Conservation (phyloP, 2,797 vertebrate species). For the Melopsittacus undulatus region DNA sequence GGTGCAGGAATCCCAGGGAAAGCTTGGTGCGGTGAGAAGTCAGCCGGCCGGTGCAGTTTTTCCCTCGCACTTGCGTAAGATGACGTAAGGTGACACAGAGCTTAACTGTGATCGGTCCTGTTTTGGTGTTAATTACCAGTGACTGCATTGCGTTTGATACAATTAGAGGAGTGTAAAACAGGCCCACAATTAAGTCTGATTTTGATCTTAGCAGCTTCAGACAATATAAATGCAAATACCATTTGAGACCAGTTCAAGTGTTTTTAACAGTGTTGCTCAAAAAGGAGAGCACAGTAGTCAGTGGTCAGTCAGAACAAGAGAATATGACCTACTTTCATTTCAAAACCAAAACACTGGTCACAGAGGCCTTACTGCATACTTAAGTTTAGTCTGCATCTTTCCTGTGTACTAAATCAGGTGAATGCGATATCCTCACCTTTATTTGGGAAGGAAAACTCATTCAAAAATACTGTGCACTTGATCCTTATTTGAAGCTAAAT, state of each 20-base stretch:
- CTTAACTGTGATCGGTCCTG: not conserved
- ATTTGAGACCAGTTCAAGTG: not conserved
- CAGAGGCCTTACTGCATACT: not conserved
- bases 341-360: not conserved
- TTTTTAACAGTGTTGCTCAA: not conserved
- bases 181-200: conserved; percentile 25
- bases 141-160: not conserved
- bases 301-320: not conserved
- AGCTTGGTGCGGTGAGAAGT: not conserved
- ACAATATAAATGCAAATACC: conserved; percentile 3
- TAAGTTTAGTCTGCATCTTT: not conserved
- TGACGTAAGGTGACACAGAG: not conserved
- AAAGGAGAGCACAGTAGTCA: not conserved
- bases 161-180: not conserved
- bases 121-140: conserved; percentile 24
- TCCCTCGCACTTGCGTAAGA: not conserved
- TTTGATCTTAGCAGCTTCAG: conserved; percentile 47
- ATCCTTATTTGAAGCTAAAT: not conserved
- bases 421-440: not conserved
- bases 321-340: not conserved
- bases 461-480: not conserved
- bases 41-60: not conserved
- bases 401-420: not conserved
- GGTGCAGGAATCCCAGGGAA: conserved; percentile 47
- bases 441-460: not conserved